phyloP scores from a whole-genome alignment of 2,113 vertebrate genomes.

The Spilogale gracilis region DNA sequence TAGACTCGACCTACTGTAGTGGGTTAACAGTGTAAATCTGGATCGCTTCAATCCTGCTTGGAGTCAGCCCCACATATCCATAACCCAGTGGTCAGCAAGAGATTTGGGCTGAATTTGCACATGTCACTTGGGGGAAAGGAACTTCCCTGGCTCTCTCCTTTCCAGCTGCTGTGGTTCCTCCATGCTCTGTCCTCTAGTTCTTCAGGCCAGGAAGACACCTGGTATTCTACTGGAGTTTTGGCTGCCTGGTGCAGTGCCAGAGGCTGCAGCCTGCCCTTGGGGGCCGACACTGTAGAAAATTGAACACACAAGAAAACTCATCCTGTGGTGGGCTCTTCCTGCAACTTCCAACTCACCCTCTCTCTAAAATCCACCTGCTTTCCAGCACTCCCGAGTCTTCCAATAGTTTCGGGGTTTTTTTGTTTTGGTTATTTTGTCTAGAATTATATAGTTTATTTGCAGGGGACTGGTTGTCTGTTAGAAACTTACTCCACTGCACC shows the following conservation, averaged over 20 bases:
- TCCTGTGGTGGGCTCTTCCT: not conserved
- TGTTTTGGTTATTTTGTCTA: not conserved
- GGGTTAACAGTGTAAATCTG: not conserved
- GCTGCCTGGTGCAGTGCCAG: not conserved
- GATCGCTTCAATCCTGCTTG: not conserved
- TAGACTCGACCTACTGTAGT: not conserved
- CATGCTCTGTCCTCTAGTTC: not conserved
- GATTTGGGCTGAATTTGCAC: not conserved
- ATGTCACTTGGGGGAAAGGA: not conserved
- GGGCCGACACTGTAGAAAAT: not conserved
- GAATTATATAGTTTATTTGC: not conserved
- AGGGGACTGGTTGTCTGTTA: not conserved
- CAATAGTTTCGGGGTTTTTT: not conserved
- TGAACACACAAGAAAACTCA: not conserved
- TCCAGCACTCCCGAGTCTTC: not conserved
- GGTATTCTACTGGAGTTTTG: not conserved
- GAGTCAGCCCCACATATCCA: not conserved
- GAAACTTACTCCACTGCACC: not conserved
- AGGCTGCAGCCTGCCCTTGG: not conserved
- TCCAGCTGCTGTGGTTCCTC: not conserved
- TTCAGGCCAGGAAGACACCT: not conserved
- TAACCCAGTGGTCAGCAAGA: not conserved
- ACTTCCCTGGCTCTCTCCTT: not conserved
- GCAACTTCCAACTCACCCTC: not conserved
- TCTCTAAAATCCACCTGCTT: not conserved